These are phyloP conservation scores for Fukomys damarensis DNA, from an alignment of 2,113 vertebrate species.

Conservation along the genomic window DNA sequence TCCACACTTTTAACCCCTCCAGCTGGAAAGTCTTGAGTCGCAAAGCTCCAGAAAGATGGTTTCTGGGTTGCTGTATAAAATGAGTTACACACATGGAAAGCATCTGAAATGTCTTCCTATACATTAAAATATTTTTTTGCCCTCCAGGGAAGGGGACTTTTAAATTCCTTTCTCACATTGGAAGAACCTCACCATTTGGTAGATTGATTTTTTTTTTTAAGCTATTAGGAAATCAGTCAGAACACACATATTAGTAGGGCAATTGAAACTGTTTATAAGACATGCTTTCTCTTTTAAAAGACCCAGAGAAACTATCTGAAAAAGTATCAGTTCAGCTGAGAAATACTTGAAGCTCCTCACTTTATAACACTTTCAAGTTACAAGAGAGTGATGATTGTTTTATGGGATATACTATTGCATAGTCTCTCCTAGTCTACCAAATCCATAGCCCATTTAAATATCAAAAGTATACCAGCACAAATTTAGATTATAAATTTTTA, in stretches of 20 bases:
- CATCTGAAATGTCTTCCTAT: constrained; percentile 59
- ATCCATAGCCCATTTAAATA: constrained; percentile 31
- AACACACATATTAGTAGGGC: not conserved
- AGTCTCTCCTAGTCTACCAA: not conserved
- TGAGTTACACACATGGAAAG: constrained; percentile 77
- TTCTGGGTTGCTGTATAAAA: constrained; percentile 78
- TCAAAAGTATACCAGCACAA: not conserved
- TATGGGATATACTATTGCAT: not conserved
- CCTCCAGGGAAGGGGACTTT: not conserved
- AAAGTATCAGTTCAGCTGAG: not conserved
- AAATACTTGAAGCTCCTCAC: not conserved
- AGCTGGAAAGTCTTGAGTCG: constrained; percentile 86
- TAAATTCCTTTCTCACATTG: constrained; percentile 13
- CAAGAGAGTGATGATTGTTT: not conserved
- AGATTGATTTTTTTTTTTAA: not conserved
- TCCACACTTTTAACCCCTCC: constrained; percentile 92
- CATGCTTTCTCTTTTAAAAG: constrained; percentile 22
- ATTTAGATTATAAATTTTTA: constrained; percentile 46
- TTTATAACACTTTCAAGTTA: constrained; percentile 1
- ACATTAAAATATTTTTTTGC: not conserved
- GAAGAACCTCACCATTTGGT: not conserved
- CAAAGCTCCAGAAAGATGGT: constrained; percentile 82
- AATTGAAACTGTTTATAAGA: constrained; percentile 31
- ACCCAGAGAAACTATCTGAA: not conserved
- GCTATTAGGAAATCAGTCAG: not conserved